These are phyloP conservation scores for Lasiurus borealis DNA, from an alignment of 2,113 vertebrate species.

Conservation along the genomic window DNA sequence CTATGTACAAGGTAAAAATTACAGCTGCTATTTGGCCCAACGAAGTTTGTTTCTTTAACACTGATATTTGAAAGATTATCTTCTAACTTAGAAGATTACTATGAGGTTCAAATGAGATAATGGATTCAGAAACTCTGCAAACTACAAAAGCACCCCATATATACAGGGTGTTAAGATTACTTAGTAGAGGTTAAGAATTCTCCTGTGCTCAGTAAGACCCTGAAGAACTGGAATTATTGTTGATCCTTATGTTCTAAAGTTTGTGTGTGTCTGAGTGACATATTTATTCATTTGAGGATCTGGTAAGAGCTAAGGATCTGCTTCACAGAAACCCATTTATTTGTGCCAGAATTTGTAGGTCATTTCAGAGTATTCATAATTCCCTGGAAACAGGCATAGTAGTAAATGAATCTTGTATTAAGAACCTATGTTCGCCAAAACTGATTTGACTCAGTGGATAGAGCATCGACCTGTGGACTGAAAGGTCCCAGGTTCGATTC, in stretches of 20 bases:
- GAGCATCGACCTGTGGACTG: no score
- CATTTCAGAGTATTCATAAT: not conserved
- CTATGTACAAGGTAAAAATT: not conserved
- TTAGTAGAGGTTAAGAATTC: not conserved
- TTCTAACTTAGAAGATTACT: not conserved
- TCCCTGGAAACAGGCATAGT: not conserved
- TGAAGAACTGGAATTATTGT: not conserved
- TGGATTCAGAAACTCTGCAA: not conserved
- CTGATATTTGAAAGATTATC: not conserved
- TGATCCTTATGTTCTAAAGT: not conserved
- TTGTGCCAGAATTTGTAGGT: not conserved
- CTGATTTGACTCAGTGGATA: no score
- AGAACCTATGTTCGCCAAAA: not conserved
- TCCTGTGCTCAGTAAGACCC: not conserved
- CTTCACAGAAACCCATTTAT: not conserved
- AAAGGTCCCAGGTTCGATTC: no score
- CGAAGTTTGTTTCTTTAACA: not conserved
- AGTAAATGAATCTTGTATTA: not conserved
- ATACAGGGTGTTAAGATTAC: not conserved
- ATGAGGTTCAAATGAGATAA: not conserved
- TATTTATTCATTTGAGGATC: not conserved
- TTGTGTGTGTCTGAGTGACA: not conserved
- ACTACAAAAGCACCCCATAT: not conserved
- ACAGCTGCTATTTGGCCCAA: not conserved
- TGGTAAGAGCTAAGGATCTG: conserved; percentile 28